Base-by-base conservation (phyloP, 2,888 invertebrate species). In the Himalopsyche tibetana region DNA sequence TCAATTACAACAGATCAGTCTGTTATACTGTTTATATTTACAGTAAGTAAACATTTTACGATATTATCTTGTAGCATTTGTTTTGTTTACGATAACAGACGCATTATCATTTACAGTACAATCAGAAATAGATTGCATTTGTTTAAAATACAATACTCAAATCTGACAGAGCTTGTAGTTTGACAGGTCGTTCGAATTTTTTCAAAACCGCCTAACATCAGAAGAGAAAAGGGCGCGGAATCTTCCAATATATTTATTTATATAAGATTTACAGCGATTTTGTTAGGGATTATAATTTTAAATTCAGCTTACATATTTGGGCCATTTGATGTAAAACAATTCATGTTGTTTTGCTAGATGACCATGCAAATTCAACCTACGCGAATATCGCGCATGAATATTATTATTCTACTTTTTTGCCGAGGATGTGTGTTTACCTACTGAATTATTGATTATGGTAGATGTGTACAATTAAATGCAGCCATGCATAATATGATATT, bases 281-380 rank as follows among this genome's bases (percentile, higher is more conserved):
- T 4, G 19, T 63, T 9, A 63, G 11, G 2, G 19, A 8, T 19
- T 12, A 63, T 19, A 19, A 63, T 63, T 63, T 63, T 42, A 63
- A 19, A 42, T 17, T 51, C 17, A 19, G 36, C 85, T 85, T 79
- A 85, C 85, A 85, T 82, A 85, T 82, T 36, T 85, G 85, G 81
- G 85, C 85, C 85, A 85, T 85, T 85, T 85, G 85, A 74, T 38
- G 55, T 28, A 36, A 40, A 42, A 80, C 80, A 45, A 42, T 80
- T 80, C 80, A 80, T 80, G 80, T 80, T 63, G 63, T 63, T 63
- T 63, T 19, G 19, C 63, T 8, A 8, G 63, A 63, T 28, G 63
- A 6, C 63, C 28, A 9, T 63, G 63, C 63, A 8, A 63, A 63
- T 19, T 56, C n/a, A 56, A 56, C 56, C 56, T 56, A 9, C 8